These are phyloP conservation scores for Cephus cinctus DNA, from an alignment of 1,140 invertebrate species.

Conservation along the genomic window DNA sequence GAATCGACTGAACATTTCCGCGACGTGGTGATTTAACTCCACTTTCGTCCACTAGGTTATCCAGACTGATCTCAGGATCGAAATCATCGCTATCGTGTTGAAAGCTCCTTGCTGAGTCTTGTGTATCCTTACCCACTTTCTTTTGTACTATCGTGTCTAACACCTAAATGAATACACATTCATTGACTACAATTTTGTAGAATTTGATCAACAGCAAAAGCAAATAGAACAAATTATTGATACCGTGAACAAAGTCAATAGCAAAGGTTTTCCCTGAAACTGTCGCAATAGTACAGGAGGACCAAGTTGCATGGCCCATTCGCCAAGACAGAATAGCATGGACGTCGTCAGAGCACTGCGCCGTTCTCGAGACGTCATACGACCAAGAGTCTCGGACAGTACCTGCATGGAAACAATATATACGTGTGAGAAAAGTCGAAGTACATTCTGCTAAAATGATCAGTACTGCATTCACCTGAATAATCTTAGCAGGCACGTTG, in stretches of 20 bases:
- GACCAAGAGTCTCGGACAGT: slow-evolving; percentile 61
- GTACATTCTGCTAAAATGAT: slow-evolving; percentile 7
- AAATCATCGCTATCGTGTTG: slow-evolving; percentile 63
- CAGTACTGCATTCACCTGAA: slow-evolving; percentile 58
- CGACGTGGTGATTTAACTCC: slow-evolving; percentile 51
- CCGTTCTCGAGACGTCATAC: slow-evolving; percentile 54
- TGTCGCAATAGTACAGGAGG: slow-evolving; percentile 50
- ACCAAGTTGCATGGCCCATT: slow-evolving; percentile 85
- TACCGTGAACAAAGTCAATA: slow-evolving; percentile 65
- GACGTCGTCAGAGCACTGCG: slow-evolving; percentile 71
- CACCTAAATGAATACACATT: slow-evolving; percentile 42
- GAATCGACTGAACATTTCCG: slow-evolving; percentile 55
- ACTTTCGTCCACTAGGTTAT: slow-evolving; percentile 62
- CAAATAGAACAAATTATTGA: slow-evolving; percentile 16
- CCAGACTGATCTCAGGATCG: slow-evolving; percentile 68
- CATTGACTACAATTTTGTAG: not conserved
- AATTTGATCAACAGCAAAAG: slow-evolving; percentile 14
- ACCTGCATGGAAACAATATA: slow-evolving; percentile 52
- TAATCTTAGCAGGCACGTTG: slow-evolving; percentile 72
- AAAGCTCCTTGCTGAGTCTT: slow-evolving; percentile 33
- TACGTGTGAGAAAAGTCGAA: slow-evolving; percentile 4
- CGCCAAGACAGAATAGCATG: slow-evolving; percentile 85
- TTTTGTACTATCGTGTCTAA: slow-evolving; percentile 49
- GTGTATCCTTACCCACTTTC: slow-evolving; percentile 36
- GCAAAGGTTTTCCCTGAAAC: slow-evolving; percentile 57